Evolutionary conservation across 1,140 invertebrate genomes (phyloP), one percentile per base, ranked within the genome.

Genomic region (Drosophila lacertosa): DNA sequence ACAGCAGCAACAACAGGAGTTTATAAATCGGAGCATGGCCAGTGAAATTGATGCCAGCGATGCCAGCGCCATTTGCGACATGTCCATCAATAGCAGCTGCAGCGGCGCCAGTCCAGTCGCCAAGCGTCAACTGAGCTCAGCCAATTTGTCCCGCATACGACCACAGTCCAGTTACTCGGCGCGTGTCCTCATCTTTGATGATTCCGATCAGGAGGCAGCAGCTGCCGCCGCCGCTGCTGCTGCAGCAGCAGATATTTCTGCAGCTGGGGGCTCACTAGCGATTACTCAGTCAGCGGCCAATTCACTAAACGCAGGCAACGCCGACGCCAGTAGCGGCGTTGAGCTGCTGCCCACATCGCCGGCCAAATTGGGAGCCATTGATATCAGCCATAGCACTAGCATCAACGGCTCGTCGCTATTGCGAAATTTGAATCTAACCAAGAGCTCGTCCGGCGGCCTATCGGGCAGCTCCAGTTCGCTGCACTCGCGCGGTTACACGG

Each of bases 101-200:
- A 75, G 51, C 35, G 71, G 79, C 22, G 63, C 47, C n/a, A 90
- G 89, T 74, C 80, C 83, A 4, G 89, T 90, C 32, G 72, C 89
- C 33, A 90, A 90, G 47, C 69, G 89, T 2, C 89, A 90, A 10
- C 16, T 90, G 59, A 90, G 53, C 67, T 78, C 83, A 0, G 74
- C 83, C 4, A 89, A 83, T 66, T 24, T 89, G 9, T 69, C 89
- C 5, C 80, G 89, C 4, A 84, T 86, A 40, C 81, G 90, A 20
- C 90, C 90, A 20, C 90, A 91, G 62, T 91, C 90, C 6, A 89
- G 78, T 44, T 91, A 91, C 59, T 91, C 90, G 45, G 90, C 90
- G 0, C 75, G 90, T 11, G 90, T 90, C 3, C 76, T 91, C 16
- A 67, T 90, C 33, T 91, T 91, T 29, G 90, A 91, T 47, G 90